A percentile compares a stretch with the other conserved stretches of the same genome.
phyloP scores from a whole-genome alignment of 2,113 vertebrate genomes.

The Bubo scandiacus region DNA sequence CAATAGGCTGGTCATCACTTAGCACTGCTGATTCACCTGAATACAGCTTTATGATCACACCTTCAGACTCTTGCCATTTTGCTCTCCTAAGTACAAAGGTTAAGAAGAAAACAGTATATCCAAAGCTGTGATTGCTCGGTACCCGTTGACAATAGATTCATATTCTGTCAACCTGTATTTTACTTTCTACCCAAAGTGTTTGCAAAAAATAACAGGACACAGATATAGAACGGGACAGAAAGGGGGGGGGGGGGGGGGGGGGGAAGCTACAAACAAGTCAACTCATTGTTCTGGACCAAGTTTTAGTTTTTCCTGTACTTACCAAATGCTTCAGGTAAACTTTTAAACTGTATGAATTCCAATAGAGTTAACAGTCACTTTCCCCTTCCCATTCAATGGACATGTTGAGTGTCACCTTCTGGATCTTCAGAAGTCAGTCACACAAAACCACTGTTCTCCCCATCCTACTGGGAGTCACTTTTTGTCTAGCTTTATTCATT shows the following conservation, averaged over 20 bases:
- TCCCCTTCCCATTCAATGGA: not conserved
- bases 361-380: not conserved
- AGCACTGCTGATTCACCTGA: not conserved
- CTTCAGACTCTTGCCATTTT: not conserved
- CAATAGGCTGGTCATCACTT: not conserved
- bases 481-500: not conserved
- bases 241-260: accelerated
- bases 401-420: not conserved
- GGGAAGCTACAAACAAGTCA: not conserved
- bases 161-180: not conserved
- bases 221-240: not conserved
- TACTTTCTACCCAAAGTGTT: not conserved
- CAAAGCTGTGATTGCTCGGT: not conserved
- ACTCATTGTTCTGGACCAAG: not conserved
- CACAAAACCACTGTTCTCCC: not conserved
- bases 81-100: not conserved
- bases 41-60: not conserved
- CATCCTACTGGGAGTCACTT: not conserved
- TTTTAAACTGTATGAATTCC: not conserved
- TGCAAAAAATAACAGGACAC: not conserved
- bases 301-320: not conserved
- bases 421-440: not conserved
- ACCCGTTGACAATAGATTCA: not conserved
- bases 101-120: not conserved
- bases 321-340: not conserved